phyloP scores from a whole-genome alignment of 2,797 vertebrate genomes.

The Alosa sapidissima region DNA sequence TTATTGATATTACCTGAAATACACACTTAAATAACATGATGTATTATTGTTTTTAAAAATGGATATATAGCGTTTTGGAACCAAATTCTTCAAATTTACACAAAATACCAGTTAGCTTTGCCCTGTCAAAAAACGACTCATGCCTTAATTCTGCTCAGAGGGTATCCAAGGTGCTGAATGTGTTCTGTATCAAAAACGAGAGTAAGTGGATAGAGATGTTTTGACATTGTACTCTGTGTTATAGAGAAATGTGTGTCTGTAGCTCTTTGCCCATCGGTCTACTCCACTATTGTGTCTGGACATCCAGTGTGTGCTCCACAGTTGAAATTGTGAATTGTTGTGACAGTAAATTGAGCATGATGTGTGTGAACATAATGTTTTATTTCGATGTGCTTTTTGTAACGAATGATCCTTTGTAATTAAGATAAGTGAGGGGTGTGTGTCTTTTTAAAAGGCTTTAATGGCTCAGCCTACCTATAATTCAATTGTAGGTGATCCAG shows the following conservation, averaged over 20 bases:
- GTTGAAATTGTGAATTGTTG: constrained; percentile 17
- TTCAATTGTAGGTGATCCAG: neutral
- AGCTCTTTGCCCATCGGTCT: constrained; percentile 1
- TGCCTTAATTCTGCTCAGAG: constrained; percentile 37
- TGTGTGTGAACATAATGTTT: constrained; percentile 7
- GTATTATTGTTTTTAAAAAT: no score
- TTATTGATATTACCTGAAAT: no score
- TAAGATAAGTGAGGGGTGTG: neutral
- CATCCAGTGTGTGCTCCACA: neutral
- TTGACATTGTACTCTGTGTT: neutral
- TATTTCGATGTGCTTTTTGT: constrained; percentile 2
- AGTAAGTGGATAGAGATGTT: neutral
- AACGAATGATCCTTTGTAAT: neutral
- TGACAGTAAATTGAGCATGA: neutral
- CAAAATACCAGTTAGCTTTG: constrained; percentile 6
- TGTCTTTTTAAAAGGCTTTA: neutral
- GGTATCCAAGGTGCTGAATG: constrained; percentile 41
- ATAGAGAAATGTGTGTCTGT: neutral
- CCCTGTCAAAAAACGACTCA: constrained; percentile 25
- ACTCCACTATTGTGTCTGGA: constrained; percentile 3
- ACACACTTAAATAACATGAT: no score
- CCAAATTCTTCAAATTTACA: neutral
- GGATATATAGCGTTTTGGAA: no score
- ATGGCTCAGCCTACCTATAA: constrained; percentile 13
- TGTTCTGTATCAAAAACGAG: constrained; percentile 25